A percentile compares a stretch with the other conserved stretches of the same genome.
phyloP scores from a whole-genome alignment of 2,888 invertebrate species.

The Biston betularia region DNA sequence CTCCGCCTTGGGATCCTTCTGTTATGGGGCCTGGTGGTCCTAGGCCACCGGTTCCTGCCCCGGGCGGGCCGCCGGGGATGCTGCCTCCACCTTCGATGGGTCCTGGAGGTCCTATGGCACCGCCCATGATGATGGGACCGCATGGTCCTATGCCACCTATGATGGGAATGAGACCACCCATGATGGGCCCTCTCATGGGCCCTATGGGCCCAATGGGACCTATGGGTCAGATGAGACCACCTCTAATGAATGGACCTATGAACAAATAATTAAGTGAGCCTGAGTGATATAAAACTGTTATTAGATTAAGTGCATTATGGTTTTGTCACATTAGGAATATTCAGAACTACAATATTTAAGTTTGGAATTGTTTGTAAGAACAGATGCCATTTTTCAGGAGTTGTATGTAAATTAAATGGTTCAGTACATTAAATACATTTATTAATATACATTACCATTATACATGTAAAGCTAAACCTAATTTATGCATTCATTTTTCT shows the following conservation, averaged over 20 bases:
- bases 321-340: slow-evolving; percentile 13
- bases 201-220: slow-evolving; percentile 91
- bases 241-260: slow-evolving; percentile 90
- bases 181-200: slow-evolving; percentile 84
- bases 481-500: no score
- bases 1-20: slow-evolving; percentile 91
- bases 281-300: not conserved
- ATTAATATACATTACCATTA: no score
- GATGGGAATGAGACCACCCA: slow-evolving; percentile 90
- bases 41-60: slow-evolving; percentile 81
- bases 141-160: slow-evolving; percentile 89
- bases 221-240: slow-evolving; percentile 83
- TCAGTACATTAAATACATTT: no score
- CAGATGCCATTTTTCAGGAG: no score
- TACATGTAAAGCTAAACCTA: no score
- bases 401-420: no score
- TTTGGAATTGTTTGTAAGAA: no score
- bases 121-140: slow-evolving; percentile 94
- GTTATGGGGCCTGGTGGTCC: slow-evolving; percentile 86
- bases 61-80: slow-evolving; percentile 89
- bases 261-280: slow-evolving; percentile 57
- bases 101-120: slow-evolving; percentile 89
- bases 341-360: not conserved
- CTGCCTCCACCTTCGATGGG: slow-evolving; percentile 86
- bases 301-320: not conserved